phyloP scores from a whole-genome alignment of 2,113 vertebrate species.

The Ptyas mucosa region DNA sequence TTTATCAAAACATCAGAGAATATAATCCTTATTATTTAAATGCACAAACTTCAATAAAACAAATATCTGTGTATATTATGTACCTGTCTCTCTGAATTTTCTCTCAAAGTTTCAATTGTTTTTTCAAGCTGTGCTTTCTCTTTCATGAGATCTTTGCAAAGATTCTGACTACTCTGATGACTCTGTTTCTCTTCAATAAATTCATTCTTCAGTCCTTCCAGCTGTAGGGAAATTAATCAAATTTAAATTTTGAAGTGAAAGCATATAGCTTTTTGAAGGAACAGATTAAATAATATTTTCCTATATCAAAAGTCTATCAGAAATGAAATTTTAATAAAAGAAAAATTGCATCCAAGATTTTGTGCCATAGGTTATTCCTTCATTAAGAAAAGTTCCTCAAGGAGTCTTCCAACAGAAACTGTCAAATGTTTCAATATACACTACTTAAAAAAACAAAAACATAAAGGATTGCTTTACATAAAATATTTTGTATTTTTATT shows the following conservation, averaged over 20 bases:
- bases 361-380: neutral
- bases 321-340: neutral
- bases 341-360: neutral
- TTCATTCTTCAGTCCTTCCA: constrained; percentile 85
- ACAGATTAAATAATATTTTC: neutral
- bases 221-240: constrained; percentile 62
- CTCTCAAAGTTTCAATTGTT: constrained; percentile 85
- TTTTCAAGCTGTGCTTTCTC: constrained; percentile 95
- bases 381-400: neutral
- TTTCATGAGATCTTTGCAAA: constrained; percentile 92
- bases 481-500: neutral
- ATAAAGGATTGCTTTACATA: neutral
- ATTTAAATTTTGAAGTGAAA: neutral
- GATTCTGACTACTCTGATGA: constrained; percentile 82
- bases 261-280: neutral
- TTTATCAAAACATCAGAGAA: neutral
- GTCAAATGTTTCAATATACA: neutral
- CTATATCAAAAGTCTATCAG: neutral
- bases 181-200: constrained; percentile 82
- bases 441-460: neutral
- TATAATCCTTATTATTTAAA: neutral
- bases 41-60: neutral
- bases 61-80: constrained; percentile 26
- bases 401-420: neutral
- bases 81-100: constrained; percentile 95